phyloP scores from a whole-genome alignment of 2,888 invertebrate genomes.

The Hemistola chrysoprasaria region DNA sequence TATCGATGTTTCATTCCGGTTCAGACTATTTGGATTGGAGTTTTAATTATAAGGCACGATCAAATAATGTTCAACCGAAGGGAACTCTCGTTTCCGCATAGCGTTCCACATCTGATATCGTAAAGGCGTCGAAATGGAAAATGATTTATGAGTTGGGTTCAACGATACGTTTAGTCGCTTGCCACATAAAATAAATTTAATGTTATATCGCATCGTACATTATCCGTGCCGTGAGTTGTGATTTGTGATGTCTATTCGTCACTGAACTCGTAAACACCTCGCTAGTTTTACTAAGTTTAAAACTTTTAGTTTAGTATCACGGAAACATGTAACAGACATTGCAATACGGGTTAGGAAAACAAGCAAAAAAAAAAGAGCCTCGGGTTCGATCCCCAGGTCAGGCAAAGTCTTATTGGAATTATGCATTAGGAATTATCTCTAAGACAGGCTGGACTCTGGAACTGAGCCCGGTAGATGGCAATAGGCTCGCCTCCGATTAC shows the following conservation, averaged over 20 bases:
- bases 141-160: slow-evolving; percentile 47
- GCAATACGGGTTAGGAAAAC: too few relatives aligned
- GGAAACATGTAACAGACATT: too few relatives aligned
- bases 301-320: slow-evolving; percentile 6
- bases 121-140: slow-evolving; percentile 38
- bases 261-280: slow-evolving; percentile 11
- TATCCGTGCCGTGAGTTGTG: too few relatives aligned
- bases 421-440: too few relatives aligned
- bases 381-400: too few relatives aligned
- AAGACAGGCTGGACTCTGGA: too few relatives aligned
- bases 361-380: too few relatives aligned
- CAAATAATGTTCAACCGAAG: slow-evolving; percentile 37
- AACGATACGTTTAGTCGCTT: slow-evolving; percentile 38
- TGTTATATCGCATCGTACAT: slow-evolving; percentile 23
- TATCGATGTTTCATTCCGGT: slow-evolving; percentile 60
- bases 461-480: too few relatives aligned
- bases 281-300: slow-evolving; percentile 4
- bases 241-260: slow-evolving; percentile 14
- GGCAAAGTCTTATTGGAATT: too few relatives aligned
- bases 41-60: slow-evolving; percentile 49
- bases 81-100: slow-evolving; percentile 52
- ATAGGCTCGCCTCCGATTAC: too few relatives aligned
- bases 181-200: slow-evolving; percentile 29
- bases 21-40: slow-evolving; percentile 48
- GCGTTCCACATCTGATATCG: slow-evolving; percentile 34